These are phyloP conservation scores for Potamilus streckersoni DNA, from an alignment of 1,140 invertebrate species.

Conservation along the genomic window DNA sequence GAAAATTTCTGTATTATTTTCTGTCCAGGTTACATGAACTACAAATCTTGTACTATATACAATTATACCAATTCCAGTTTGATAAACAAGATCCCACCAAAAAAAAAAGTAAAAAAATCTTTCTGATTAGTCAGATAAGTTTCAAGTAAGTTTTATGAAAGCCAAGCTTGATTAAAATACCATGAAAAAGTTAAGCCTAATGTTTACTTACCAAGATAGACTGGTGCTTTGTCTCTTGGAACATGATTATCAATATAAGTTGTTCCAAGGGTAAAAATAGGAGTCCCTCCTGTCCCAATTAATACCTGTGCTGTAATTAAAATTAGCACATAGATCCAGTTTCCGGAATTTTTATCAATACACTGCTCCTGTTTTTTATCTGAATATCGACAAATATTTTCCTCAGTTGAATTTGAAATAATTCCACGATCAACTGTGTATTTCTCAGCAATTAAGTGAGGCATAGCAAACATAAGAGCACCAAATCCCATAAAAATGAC, in stretches of 20 bases:
- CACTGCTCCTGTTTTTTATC: constrained; percentile 42
- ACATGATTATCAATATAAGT: constrained; percentile 74
- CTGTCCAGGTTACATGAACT: no score
- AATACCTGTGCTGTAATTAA: constrained; percentile 71
- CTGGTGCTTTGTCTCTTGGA: constrained; percentile 70
- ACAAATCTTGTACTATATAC: no score
- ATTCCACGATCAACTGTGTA: constrained; percentile 69
- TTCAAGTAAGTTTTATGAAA: no score
- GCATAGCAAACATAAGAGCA: constrained; percentile 84
- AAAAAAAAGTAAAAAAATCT: no score
- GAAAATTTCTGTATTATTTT: no score
- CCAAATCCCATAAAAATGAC: constrained; percentile 88
- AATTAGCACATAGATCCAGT: constrained; percentile 69
- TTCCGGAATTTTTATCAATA: constrained; percentile 61
- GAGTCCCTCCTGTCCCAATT: constrained; percentile 72
- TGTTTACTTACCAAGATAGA: constrained; percentile 69
- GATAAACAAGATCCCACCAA: no score
- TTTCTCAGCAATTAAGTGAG: constrained; percentile 70
- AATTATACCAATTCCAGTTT: no score
- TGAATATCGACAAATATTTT: constrained; percentile 56
- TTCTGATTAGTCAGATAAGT: no score
- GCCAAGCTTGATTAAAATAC: no score
- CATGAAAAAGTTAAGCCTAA: background rate
- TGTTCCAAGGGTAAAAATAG: constrained; percentile 72
- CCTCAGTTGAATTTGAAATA: constrained; percentile 48